Percentiles rank a stretch among this genome's conserved stretches.
These are phyloP conservation scores for Mimachlamys varia DNA, from an alignment of 2,888 invertebrate species.

Conservation along the genomic window DNA sequence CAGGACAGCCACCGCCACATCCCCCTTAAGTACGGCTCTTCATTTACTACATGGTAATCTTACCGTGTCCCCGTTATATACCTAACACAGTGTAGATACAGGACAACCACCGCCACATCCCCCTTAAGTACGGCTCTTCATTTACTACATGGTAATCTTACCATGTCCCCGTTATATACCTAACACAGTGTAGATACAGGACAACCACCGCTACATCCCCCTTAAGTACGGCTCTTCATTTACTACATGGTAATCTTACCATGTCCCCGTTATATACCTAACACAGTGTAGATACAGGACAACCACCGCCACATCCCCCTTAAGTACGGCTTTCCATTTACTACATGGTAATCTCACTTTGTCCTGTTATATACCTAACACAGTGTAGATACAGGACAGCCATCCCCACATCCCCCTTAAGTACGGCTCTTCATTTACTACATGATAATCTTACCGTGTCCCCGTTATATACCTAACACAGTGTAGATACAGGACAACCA, in stretches of 20 bases:
- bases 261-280: no score
- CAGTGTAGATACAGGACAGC: constrained; percentile 83
- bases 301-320: constrained; percentile 93
- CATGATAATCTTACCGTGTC: no score
- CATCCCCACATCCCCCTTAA: constrained; percentile 93
- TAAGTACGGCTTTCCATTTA: constrained; percentile 86
- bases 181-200: constrained; percentile 78
- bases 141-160: constrained; percentile 85
- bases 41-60: constrained; percentile 85
- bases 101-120: constrained; percentile 93
- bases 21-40: constrained; percentile 88
- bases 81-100: constrained; percentile 69
- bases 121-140: constrained; percentile 87
- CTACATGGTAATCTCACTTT: no score
- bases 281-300: constrained; percentile 80
- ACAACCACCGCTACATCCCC: constrained; percentile 93
- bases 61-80: no score
- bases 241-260: constrained; percentile 86
- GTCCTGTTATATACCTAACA: no score
- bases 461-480: no score
- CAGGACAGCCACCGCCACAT: constrained; percentile 92
- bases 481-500: constrained; percentile 86
- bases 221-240: constrained; percentile 87
- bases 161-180: no score
- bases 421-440: constrained; percentile 85